Evolutionary conservation across 1,140 invertebrate species (phyloP).

Genomic region (Condylostylus longicornis): DNA sequence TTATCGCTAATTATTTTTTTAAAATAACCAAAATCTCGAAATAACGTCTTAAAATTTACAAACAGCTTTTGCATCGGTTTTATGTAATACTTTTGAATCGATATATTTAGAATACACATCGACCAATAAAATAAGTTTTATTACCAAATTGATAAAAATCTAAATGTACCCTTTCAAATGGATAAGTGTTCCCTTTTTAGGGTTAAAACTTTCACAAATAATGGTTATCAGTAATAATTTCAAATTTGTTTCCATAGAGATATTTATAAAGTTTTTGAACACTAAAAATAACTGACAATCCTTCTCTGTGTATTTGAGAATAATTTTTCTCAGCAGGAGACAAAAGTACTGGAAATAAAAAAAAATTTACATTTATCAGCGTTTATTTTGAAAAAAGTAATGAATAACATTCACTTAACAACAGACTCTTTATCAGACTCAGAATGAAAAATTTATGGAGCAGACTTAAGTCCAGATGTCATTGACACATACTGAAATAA

Average conservation of each 20-base stretch:
- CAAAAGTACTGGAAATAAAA: constrained; percentile 8
- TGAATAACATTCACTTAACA: not conserved
- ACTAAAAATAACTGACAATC: constrained; percentile 8
- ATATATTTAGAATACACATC: constrained; percentile 3
- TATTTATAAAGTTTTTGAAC: constrained; percentile 11
- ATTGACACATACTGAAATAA: constrained; percentile 1
- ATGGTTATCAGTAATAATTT: constrained; percentile 8
- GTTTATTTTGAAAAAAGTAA: constrained; percentile 6
- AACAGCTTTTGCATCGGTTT: not conserved
- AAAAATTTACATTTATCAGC: constrained; percentile 4
- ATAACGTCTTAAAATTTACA: not conserved
- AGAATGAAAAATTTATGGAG: constrained; percentile 1
- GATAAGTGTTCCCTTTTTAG: constrained; percentile 12
- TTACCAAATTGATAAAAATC: constrained; percentile 4
- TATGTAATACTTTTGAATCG: not conserved
- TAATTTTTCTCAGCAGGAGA: constrained; percentile 10
- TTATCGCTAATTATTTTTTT: constrained; percentile 1
- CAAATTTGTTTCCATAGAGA: constrained; percentile 7
- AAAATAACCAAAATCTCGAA: constrained; percentile 1
- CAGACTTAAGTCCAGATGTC: not conserved
- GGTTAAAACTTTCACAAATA: constrained; percentile 4
- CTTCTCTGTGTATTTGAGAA: constrained; percentile 12
- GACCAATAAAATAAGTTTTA: constrained; percentile 2
- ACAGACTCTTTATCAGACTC: not conserved
- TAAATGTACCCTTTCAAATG: not conserved